Evolutionary conservation across 2,113 vertebrate genomes (phyloP), one percentile per base, ranked within the genome.

Genomic region (Probosciger aterrimus): DNA sequence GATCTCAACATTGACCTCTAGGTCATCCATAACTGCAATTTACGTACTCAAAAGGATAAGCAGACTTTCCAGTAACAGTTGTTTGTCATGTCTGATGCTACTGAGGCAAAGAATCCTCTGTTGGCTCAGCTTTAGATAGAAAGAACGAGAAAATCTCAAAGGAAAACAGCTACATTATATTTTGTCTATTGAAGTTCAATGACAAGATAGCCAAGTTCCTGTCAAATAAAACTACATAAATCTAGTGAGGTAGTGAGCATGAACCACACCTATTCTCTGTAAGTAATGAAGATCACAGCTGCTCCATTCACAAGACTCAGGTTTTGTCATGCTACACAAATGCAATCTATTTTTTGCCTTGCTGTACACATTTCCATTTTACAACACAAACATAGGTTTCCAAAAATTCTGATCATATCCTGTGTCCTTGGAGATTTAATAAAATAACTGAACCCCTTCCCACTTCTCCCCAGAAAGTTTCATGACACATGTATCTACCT

Each of bases 201-300:
- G 67, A 27, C 64, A 81, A 52, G 53, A 91, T 50, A 83, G 89
- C 79, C 85, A 86, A 94, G 52, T 82, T 95, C 49, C 49, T 91
- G 84, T 70, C 79, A 85, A 83, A 86, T 20, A 92, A 33, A 84
- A 47, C 35, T 24, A 20, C 78, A 74, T 35, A 60, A 52, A 82
- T 41, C 90, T 46, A 67, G 93, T 43, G 57, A 70, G 37, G 76
- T 79, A 92, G 76, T 82, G 73, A 94, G 31, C 55, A 75, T 39
- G n/a, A 47, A 84, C 85, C 82, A 68, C 85, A 67, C 62, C 95
- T 95, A 95, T 33, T 96, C 70, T 97, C 92, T 79, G 74, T 97
- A 95, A 47, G 79, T 94, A 90, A 28, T 12, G 22, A 63, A 91
- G 43, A 78, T 64, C 95, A 46, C 88, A 96, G 79, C 76, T 89